These are phyloP conservation scores for Psittacula echo DNA, from an alignment of 2,797 vertebrate species.

Conservation along the genomic window DNA sequence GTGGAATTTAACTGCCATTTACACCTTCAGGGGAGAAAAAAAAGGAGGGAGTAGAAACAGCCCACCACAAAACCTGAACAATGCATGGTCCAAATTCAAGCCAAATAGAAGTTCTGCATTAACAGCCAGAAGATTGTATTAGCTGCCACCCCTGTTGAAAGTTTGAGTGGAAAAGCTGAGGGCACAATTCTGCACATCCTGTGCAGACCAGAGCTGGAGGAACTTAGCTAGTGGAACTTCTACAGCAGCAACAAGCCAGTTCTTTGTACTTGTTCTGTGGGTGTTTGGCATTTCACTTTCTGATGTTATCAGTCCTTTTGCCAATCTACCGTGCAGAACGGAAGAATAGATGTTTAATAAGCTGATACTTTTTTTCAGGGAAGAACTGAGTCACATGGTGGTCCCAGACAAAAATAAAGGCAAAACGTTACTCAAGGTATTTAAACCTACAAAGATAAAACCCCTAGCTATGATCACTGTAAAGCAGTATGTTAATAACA, in stretches of 20 bases:
- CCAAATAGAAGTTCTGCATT: neutral
- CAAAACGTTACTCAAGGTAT: neutral
- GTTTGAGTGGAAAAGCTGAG: neutral
- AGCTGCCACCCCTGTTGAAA: neutral
- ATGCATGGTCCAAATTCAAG: neutral
- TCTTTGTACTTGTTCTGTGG: neutral
- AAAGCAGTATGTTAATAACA: neutral
- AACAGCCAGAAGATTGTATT: neutral
- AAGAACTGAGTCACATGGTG: neutral
- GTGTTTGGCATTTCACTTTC: neutral
- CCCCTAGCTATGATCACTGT: neutral
- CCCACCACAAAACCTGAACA: neutral
- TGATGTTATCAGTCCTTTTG: neutral
- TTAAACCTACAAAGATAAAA: neutral
- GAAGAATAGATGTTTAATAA: neutral
- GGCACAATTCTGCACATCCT: neutral
- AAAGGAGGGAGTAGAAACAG: rapidly evolving
- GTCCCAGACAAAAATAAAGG: neutral
- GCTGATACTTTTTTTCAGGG: neutral
- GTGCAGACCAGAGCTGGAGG: neutral
- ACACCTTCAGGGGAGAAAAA: neutral
- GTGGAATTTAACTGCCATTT: neutral
- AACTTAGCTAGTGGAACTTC: neutral
- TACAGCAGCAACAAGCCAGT: neutral
- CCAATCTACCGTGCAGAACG: neutral